Evolutionary conservation across 2,113 vertebrate species (phyloP), one percentile per base, ranked within the genome.

Genomic region (Sminthopsis crassicaudata): DNA sequence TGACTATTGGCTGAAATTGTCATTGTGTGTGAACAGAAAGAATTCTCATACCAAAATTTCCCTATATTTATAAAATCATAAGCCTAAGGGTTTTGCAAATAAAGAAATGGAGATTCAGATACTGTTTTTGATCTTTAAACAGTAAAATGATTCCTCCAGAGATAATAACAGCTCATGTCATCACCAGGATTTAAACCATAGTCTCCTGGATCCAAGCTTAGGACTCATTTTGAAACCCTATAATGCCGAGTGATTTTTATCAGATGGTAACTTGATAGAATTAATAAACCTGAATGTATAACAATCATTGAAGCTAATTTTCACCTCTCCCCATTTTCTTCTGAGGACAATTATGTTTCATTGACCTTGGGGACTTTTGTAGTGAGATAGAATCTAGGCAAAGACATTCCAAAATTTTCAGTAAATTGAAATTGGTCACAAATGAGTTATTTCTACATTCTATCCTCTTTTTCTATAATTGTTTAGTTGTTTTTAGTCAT

Each of bases 241-340:
- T 27, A 60, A 2, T 60, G 9, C 55, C 55, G 9, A 60, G 1
- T 60, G 26, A 27, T 60, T 30, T 24, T 11, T 90, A 27, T 14
- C 95, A 93, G 42, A 60, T 60, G 76, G 9, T 92, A 55, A 14
- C 11, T 93, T 93, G 52, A 51, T 53, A 0, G 10, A 53, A 7
- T 90, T 48, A 90, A 60, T 76, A 94, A 93, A 46, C 51, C 8
- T 91, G 30, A 91, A 50, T 93, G 95, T 92, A n/a, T 89, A 26
- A 30, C 92, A 76, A 22, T 46, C 93, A 3, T 55, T 94, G 60
- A 91, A 22, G 7, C 92, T 94, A 93, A 42, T 26, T 53, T 60
- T 88, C 48, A 26, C 0, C 89, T 54, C 89, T 23, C 94, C n/a
- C 22, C 12, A 67, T 60, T 50, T 0, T 91, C 60, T 94, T 42